Percentiles rank a stretch among this genome's conserved stretches.
Conservation (phyloP, 2,113 vertebrate genomes). For the Gavialis gangeticus region DNA sequence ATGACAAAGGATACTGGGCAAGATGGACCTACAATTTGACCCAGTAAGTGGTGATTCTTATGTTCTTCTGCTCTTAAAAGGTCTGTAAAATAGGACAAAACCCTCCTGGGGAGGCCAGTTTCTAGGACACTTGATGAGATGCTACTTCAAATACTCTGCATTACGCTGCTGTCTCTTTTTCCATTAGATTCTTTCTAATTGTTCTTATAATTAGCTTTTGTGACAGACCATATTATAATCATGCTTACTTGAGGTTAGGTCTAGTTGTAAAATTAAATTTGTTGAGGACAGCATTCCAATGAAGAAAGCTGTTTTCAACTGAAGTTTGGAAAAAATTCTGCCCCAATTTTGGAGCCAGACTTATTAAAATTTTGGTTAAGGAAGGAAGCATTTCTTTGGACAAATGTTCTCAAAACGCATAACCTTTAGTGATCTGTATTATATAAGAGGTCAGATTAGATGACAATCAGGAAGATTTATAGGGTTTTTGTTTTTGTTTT, state of each 20-base stretch:
- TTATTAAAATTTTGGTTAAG: not conserved
- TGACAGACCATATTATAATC: not conserved
- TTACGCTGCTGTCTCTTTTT: not conserved
- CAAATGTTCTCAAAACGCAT: not conserved
- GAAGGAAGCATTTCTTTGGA: not conserved
- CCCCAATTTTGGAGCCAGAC: not conserved
- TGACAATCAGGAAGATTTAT: not conserved
- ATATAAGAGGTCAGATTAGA: not conserved
- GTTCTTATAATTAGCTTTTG: not conserved
- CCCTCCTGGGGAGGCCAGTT: not conserved
- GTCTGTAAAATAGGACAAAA: constrained; percentile 29
- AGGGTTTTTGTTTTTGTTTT: not conserved
- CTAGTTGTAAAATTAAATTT: not conserved
- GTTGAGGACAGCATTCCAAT: not conserved
- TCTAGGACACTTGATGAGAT: constrained; percentile 23
- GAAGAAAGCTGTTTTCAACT: not conserved
- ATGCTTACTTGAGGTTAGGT: not conserved
- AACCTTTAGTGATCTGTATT: not conserved
- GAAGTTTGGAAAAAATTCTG: not conserved
- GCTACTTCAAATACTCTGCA: not conserved
- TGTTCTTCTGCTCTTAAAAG: constrained; percentile 2
- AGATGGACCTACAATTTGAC: too few relatives aligned
- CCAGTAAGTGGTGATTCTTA: not conserved
- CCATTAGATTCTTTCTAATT: not conserved
- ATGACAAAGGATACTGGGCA: too few relatives aligned